Evolutionary conservation across 1,140 invertebrate species (phyloP).

Genomic region (Zaprionus camerounensis): DNA sequence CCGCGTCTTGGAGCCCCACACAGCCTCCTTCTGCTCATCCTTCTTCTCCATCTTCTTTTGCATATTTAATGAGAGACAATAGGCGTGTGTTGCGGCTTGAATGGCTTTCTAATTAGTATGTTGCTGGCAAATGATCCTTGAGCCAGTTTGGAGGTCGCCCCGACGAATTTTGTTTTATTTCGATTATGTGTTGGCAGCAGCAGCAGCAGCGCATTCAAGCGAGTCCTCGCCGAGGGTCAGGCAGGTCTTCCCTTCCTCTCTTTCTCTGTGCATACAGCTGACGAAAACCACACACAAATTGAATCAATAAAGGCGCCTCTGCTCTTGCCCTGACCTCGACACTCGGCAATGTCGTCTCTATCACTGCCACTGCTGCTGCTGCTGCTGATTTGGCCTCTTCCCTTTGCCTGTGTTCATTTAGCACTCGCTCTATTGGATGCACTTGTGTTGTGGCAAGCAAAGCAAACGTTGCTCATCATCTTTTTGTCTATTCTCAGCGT

Average conservation of each 20-base stretch:
- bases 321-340: constrained; percentile 49
- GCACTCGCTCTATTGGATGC: constrained; percentile 39
- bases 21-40: constrained; percentile 5
- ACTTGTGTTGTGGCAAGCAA: constrained; percentile 22
- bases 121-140: constrained; percentile 72
- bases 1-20: constrained; percentile 7
- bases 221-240: constrained; percentile 64
- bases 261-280: constrained; percentile 18
- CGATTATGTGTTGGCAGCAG: constrained; percentile 20
- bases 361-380: background rate
- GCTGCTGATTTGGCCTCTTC: constrained; percentile 13
- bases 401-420: constrained; percentile 18
- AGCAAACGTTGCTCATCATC: constrained; percentile 26
- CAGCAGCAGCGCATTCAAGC: constrained; percentile 16
- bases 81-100: constrained; percentile 49
- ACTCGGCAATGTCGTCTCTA: constrained; percentile 31
- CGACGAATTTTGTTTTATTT: constrained; percentile 25
- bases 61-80: constrained; percentile 61
- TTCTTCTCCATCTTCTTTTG: constrained; percentile 23
- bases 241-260: background rate
- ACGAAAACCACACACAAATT: constrained; percentile 43
- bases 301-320: constrained; percentile 60
- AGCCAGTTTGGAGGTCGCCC: constrained; percentile 34
- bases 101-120: constrained; percentile 79
- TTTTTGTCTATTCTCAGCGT: constrained; percentile 41